Evolutionary conservation across 2,797 vertebrate species (phyloP), one percentile per base, ranked within the genome.

Genomic region (Cirrhinus mrigala): DNA sequence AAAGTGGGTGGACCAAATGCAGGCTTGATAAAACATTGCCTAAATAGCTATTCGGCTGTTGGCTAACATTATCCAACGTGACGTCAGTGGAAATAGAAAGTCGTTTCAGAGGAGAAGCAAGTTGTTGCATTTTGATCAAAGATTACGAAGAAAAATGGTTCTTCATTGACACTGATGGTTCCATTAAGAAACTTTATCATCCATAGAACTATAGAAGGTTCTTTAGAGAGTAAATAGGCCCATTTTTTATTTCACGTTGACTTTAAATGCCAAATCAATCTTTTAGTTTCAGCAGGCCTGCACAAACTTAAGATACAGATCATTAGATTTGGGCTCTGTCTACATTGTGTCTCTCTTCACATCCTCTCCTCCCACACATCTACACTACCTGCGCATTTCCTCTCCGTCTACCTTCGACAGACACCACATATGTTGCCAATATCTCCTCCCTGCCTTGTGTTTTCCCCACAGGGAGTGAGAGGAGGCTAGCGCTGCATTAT

Each of bases 361-460:
- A 6, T 66, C 44, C 48, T 76, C 6, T 52, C 58, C 27, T 64
- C 48, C 16, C 9, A 15, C 54, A 78, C 40, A 79, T 44, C 46
- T 71, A 54, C 29, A 75, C 24, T 46, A 56, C 33, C 50, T 52
- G 52, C 37, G 11, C 44, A 68, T 62, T 58, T 52, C 58, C 18
- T 10, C 18, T 22, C 73, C 16, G 12, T 60, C 68, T 27, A 7
- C 18, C 40, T 56, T 58, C 6, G 8, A 44, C 24, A 18, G 56
- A 78, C 69, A 76, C n/a, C 10, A 14, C 29, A 52, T 60, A 68
- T 58, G 69, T 66, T 68, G 44, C 64, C 56, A 29, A 60, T 80
- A 80, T 81, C 71, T 75, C 56, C 81, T 82, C 69, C 54, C 52
- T 79, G 52, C 73, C 48, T 60, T 77, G 50, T n/a, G 29, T 27